Base-by-base conservation (phyloP, 2,888 invertebrate genomes). In the Nipponacmea schrenckii region DNA sequence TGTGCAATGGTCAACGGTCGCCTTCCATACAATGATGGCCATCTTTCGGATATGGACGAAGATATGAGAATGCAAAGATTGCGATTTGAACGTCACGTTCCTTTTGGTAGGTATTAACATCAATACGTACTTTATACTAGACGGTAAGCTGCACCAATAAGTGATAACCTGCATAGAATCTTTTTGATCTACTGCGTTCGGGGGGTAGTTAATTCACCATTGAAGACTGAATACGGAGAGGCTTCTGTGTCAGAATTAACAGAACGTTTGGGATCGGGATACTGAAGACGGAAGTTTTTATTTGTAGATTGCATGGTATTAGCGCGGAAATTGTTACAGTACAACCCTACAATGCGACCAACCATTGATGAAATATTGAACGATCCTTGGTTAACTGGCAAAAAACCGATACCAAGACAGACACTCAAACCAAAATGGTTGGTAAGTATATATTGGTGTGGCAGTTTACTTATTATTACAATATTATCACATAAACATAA, bases 1-100 rank as follows among this genome's bases (percentile, higher is more conserved):
- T 83, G 81, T 68, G 81, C 82, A 5, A 83, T 81, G 82, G 74
- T 80, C 31, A 83, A 83, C 67, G 82, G 82, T 26, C 78, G 81
- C 5, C 78, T 83, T 10, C 82, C 82, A 12, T 83, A 79, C 72
- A 80, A 80, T 46, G 81, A 81, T 68, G 71, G 74, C 12, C 78
- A 80, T 66, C 75, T 81, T 10, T 67, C 64, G 26, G 79, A 80
- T 8, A 79, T 83, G 71, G 81, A 83, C 26, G 81, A 81, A 64
- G 80, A 82, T 12, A 81, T 81, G 81, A 80, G 77, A 70, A 80
- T 81, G 80, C 82, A 82, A 67, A 74, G 80, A 45, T 71, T 83
- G 10, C 68, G 78, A 48, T 81, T 82, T 70, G 80, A 81, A 69
- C 67, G 78, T 17, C 69, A 70, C 12, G 76, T 81, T 15, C 78